A percentile compares a stretch with the other conserved stretches of the same genome.
Conservation (phyloP, 2,888 invertebrate genomes). For the Lepidonotus clava region DNA sequence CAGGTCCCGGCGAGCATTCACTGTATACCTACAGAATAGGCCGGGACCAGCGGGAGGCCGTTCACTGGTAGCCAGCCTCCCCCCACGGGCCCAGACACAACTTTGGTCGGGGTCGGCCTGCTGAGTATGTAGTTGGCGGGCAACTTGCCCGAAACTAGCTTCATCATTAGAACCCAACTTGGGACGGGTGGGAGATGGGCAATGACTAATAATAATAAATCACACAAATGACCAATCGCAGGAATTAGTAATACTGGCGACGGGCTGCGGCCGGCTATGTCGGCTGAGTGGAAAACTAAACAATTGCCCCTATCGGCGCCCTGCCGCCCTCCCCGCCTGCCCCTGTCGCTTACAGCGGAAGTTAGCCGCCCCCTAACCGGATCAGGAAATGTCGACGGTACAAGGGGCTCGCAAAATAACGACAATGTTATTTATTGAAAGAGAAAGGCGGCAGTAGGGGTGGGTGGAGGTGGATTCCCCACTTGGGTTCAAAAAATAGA, state of each 20-base stretch:
- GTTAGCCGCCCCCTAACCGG: not conserved
- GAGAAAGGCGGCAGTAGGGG: too few relatives aligned
- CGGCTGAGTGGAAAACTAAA: conserved; percentile 35
- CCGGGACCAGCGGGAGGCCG: not conserved
- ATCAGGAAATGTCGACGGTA: not conserved
- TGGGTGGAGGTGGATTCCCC: too few relatives aligned
- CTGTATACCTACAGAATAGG: not conserved
- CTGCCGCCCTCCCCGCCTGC: conserved; percentile 28
- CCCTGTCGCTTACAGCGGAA: not conserved
- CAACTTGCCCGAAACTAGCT: conserved; percentile 19
- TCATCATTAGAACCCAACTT: conserved; percentile 51
- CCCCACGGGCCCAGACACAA: not conserved
- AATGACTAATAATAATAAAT: conserved; percentile 53
- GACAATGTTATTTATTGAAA: not conserved
- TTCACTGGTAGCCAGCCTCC: not conserved
- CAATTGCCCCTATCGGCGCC: conserved; percentile 43
- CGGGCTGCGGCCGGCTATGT: conserved; percentile 27
- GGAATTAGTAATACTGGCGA: conserved; percentile 36
- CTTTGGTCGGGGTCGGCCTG: conserved; percentile 14
- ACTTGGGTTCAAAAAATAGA: too few relatives aligned
- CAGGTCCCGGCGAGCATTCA: not conserved
- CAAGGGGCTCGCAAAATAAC: not conserved
- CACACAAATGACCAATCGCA: conserved; percentile 50
- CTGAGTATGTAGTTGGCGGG: not conserved
- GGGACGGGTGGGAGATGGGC: not conserved